Evolutionary conservation across 1,140 invertebrate species (phyloP), one percentile per base, ranked within the genome.

Genomic region (Drosophila sucinea): DNA sequence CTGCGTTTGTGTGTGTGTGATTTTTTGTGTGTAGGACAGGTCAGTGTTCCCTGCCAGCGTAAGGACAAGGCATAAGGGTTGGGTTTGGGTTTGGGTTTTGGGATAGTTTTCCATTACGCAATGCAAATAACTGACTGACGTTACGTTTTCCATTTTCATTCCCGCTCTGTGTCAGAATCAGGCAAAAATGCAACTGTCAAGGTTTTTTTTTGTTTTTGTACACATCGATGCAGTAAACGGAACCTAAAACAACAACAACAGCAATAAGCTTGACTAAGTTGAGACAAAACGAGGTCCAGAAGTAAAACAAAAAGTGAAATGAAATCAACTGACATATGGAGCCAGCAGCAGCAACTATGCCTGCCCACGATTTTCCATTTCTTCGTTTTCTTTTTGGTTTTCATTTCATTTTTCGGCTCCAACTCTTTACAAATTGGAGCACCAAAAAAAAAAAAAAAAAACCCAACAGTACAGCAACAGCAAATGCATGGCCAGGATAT

Each of bases 321-420:
- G 79, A 89, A 87, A 87, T 87, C 83, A 89, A 86, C 83, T 87
- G 83, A 83, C 84, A 87, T 86, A 87, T 83, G 87, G 82, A 85
- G 65, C 61, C 47, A 58, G 32, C 65, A 68, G 56, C 51, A 56
- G 57, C 40, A 27, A 33, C 61, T 67, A 32, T 51, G 35, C n/a
- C 38, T 33, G 41, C 4, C 25, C 30, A 30, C 40, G 17, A 17
- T 17, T 17, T 35, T 51, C 8, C 10, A 10, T 27, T 3, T 32
- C 38, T 8, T 25, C 32, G 1, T 47, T 51, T 51, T 11, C 35
- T 10, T 30, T 38, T 38, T 38, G 35, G 10, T 38, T 38, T 38
- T 38, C 35, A 38, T 38, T 38, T 38, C 35, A 38, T 38, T 38
- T 41, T 51, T 51, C 44, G 35, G 17, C 63, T 23, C 67, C 71